Percentiles rank a stretch among this genome's conserved stretches.
phyloP scores from a whole-genome alignment of 2,888 invertebrate species.

The Drosophila anomalata region DNA sequence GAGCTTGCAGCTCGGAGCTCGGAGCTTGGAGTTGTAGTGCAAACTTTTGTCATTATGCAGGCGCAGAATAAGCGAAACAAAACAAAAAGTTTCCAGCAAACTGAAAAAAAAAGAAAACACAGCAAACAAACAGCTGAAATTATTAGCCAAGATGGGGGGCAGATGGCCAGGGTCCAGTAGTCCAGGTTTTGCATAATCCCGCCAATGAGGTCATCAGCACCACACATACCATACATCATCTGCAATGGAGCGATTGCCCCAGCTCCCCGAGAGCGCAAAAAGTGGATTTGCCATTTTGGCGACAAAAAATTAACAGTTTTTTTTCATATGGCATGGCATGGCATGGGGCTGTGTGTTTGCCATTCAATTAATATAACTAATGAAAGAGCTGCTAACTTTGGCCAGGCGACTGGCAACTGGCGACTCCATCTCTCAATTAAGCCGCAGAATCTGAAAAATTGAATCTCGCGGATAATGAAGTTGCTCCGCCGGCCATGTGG shows the following conservation, averaged over 20 bases:
- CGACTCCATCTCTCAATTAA: conserved; percentile 68
- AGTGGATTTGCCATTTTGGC: conserved; percentile 34
- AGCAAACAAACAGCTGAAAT: conserved; percentile 63
- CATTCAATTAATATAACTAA: conserved; percentile 77
- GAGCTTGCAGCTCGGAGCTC: conserved; percentile 20
- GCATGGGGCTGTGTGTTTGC: conserved; percentile 45
- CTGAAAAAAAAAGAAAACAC: conserved; percentile 40
- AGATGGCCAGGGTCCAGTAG: conserved; percentile 52
- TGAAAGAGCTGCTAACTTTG: conserved; percentile 68
- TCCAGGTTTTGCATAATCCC: conserved; percentile 47
- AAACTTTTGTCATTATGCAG: conserved; percentile 81
- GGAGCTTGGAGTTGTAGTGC: conserved; percentile 44
- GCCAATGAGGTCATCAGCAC: conserved; percentile 72
- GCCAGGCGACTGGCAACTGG: conserved; percentile 53
- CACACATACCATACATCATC: conserved; percentile 70
- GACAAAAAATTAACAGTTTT: conserved; percentile 48
- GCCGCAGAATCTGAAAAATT: conserved; percentile 42
- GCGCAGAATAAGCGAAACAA: conserved; percentile 51
- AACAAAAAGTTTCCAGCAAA: conserved; percentile 35
- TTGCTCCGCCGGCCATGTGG: conserved; percentile 32
- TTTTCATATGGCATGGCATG: not conserved
- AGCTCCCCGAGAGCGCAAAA: conserved; percentile 45
- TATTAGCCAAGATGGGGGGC: conserved; percentile 75
- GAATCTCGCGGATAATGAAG: conserved; percentile 48
- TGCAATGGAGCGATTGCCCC: conserved; percentile 36